Evolutionary conservation across 2,888 invertebrate species (phyloP), one percentile per base, ranked within the genome.

Genomic region (Plagodis pulveraria): DNA sequence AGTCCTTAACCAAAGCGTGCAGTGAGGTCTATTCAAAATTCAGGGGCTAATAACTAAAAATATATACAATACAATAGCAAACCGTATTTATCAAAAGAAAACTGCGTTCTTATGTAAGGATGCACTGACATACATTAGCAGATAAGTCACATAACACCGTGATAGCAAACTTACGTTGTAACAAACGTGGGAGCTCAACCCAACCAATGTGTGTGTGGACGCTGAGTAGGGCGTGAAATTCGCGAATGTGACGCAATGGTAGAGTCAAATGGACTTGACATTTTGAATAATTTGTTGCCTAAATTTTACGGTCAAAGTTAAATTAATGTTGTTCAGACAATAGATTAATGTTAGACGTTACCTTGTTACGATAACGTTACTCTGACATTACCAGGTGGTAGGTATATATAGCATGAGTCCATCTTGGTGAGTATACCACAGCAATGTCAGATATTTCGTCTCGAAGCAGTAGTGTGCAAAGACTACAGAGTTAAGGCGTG

Each of bases 221-320:
- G 10, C 35, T n/a, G 53, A 53, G 48, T 49, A 52, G 53, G 49
- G 58, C 58, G 50, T 53, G 53, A 53, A 58, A 58, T 58, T 46
- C 42, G 43, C 58, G 36, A 50, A 52, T 45, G 45, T 54, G 35
- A 53, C 45, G n/a, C 42, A 45, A 53, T 45, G 12, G 33, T 35
- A 52, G 38, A 44, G 11, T 50, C 50, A 50, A 54, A 50, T 50
- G 32, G 49, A 54, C 49, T 53, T 54, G 50, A 45, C 42, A 54
- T 58, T 54, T 54, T 43, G 35, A 12, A 9, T 45, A 46, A 55
- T 36, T 41, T 32, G 32, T 44, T 22, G 32, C 32, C 7, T 47
- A 53, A 52, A 52, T 40, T n/a, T 53, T 53, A 53, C 46, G 40
- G 52, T 53, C 46, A 46, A 46, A 51, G 7, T 8, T 44, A 35